Conservation (phyloP, 2,113 vertebrate species). For the Formicarius rufipectus region DNA sequence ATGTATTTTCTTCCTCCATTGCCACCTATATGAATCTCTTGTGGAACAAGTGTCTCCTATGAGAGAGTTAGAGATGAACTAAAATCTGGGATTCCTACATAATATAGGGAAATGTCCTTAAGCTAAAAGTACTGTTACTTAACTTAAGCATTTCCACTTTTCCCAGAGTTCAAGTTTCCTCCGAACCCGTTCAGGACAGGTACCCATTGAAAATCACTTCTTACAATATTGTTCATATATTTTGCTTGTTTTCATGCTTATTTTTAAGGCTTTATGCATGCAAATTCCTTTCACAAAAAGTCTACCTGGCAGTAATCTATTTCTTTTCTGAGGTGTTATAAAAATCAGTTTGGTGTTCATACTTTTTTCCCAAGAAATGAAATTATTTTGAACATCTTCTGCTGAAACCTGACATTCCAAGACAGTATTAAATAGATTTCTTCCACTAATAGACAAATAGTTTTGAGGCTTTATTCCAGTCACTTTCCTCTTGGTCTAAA, state of each 20-base stretch:
- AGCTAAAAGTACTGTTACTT: not conserved
- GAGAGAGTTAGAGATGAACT: not conserved
- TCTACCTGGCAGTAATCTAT: not conserved
- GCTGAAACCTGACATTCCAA: not conserved
- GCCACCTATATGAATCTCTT: not conserved
- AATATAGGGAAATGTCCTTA: not conserved
- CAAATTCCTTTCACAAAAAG: not conserved
- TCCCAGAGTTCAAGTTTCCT: not conserved
- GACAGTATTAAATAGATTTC: not conserved
- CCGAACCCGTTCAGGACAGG: not conserved
- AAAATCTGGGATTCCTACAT: not conserved
- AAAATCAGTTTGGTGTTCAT: not conserved
- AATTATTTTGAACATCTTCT: not conserved
- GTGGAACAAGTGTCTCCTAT: not conserved
- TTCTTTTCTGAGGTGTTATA: not conserved
- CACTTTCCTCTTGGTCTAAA: conserved; percentile 32
- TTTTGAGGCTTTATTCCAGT: not conserved
- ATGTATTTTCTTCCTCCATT: not conserved
- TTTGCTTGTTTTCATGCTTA: not conserved
- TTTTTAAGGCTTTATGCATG: not conserved
- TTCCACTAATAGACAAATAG: not conserved
- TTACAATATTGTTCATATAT: not conserved
- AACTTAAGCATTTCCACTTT: not conserved
- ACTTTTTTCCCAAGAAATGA: not conserved
- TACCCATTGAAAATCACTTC: not conserved